Evolutionary conservation across 2,797 vertebrate species (phyloP), one percentile per base, ranked within the genome.

Genomic region (Rhynchonycteris naso): DNA sequence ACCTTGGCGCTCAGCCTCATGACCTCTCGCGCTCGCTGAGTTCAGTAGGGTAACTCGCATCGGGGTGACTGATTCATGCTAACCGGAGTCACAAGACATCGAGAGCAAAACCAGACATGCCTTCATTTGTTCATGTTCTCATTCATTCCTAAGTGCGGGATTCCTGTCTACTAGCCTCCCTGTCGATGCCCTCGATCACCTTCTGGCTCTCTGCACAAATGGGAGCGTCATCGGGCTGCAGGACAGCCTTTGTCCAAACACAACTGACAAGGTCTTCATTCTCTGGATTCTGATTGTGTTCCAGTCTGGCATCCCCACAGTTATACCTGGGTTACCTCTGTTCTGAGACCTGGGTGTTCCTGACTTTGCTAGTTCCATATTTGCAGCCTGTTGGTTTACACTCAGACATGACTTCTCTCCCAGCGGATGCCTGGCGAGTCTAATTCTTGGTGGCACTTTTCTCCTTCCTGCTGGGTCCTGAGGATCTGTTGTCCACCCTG

Each of bases 21-120:
- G 12, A 58, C 5, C 54, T 30, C 13, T 38, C 3, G 0, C 4
- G 13, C 33, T 35, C 5, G 2, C 33, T 26, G 0, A 7, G 8
- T 1, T n/a, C 35, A 58, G 52, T 14, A 30, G 82, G 52, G 28
- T 1, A 74, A 19, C 24, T 54, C 16, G 56, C 18, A 30, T 38
- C 38, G 14, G 38, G 43, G 28, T n/a, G 72, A 38, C 33, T 3
- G 4, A 16, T 47, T 63, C 38, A 14, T 1, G 28, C 83, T 7
- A 12, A 56, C 43, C 65, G 22, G 54, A 9, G 24, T 21, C 11
- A 28, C 1, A 4, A n/a, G 75, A 38, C 16, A 0, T 30, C 21
- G 28, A 8, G 21, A 56, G 22, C 50, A 35, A 78, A 83, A 56
- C 2, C 26, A 52, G 52, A 19, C 14, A 15, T 10, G 6, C 59